Evolutionary conservation across 2,797 vertebrate genomes (phyloP), one percentile per base, ranked within the genome.

Genomic region (Dryobates pubescens): DNA sequence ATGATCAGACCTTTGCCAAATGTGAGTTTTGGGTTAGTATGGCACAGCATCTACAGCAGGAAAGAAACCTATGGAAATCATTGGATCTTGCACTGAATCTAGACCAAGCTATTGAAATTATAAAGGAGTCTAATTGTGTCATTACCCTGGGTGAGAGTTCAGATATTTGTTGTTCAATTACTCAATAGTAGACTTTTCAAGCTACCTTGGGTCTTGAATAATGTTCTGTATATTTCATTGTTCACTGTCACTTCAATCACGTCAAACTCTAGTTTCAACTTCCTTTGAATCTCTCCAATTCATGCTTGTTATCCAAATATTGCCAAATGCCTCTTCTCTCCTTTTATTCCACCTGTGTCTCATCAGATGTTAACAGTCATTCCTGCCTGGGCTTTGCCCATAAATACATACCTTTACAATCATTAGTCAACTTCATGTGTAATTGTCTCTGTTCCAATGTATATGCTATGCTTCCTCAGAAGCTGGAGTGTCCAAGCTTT

Each of bases 1-100:
- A 98, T 97, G 97, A 98, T 98, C 89, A 97, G 98, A 56, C 98
- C 98, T 49, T 97, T 98, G 83, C 98, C 98, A 74, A 98, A 98
- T 65, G 98, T 98, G 61, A 97, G 98, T 96, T 92, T 96, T 98
- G 88, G 98, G 98, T 47, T 97, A 97, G 36, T 98, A 97, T 10
- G 97, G 98, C 58, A 98, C 97, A 89, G 96, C 97, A 29, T 97
- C 97, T 82, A 97, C 98, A 14, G 92, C 96, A 8, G 96, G 97
- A 29, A 98, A 97, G 16, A 98, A 98, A 90, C 97, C 97, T 81
- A 97, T 98, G 97, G 97, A 98, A 97, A 98, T 98, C 23, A 96
- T 97, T 41, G 98, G 97, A 88, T 98, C 97, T 90, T 98, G 97
- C 90, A 98, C 96, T 1, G 98, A 98, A 94, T 92, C 93, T 98